These are phyloP conservation scores for Phortica variegata DNA, from an alignment of 1,140 invertebrate genomes.

Conservation along the genomic window DNA sequence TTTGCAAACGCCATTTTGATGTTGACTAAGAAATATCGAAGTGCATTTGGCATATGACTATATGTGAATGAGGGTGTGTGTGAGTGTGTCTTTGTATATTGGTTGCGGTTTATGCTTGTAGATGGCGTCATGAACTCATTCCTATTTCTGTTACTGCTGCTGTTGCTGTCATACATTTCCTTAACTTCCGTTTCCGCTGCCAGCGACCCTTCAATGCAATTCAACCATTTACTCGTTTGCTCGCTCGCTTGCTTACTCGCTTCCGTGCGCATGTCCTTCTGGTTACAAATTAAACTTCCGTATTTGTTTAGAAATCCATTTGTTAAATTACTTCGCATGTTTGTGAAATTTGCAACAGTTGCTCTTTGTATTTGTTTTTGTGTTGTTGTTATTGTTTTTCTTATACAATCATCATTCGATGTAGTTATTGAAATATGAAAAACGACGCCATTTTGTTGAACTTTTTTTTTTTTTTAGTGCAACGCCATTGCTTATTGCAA, in stretches of 20 bases:
- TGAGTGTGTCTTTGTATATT: constrained; percentile 18
- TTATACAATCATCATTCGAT: too few relatives aligned
- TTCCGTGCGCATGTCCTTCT: constrained; percentile 44
- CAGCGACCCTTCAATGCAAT: too few relatives aligned
- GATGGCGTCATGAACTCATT: constrained; percentile 7
- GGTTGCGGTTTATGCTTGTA: constrained; percentile 40
- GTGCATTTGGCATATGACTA: too few relatives aligned
- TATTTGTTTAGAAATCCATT: constrained; percentile 56
- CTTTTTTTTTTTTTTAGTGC: too few relatives aligned
- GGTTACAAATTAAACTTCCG: constrained; percentile 56
- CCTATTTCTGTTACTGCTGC: constrained; percentile 12
- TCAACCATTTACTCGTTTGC: too few relatives aligned
- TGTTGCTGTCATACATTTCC: constrained; percentile 51
- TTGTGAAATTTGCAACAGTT: too few relatives aligned
- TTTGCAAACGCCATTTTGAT: constrained; percentile 53
- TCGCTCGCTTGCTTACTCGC: constrained; percentile 7
- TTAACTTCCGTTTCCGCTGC: constrained; percentile 26
- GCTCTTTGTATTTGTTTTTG: too few relatives aligned
- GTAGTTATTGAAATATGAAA: too few relatives aligned
- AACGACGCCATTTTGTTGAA: too few relatives aligned
- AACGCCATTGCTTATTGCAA: too few relatives aligned
- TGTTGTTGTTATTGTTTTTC: too few relatives aligned
- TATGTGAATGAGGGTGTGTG: constrained; percentile 48
- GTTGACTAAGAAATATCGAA: constrained; percentile 54
- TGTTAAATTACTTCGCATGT: constrained; percentile 53